These are phyloP conservation scores for Sebastes iracundus DNA, from an alignment of 2,797 vertebrate species.

Conservation along the genomic window DNA sequence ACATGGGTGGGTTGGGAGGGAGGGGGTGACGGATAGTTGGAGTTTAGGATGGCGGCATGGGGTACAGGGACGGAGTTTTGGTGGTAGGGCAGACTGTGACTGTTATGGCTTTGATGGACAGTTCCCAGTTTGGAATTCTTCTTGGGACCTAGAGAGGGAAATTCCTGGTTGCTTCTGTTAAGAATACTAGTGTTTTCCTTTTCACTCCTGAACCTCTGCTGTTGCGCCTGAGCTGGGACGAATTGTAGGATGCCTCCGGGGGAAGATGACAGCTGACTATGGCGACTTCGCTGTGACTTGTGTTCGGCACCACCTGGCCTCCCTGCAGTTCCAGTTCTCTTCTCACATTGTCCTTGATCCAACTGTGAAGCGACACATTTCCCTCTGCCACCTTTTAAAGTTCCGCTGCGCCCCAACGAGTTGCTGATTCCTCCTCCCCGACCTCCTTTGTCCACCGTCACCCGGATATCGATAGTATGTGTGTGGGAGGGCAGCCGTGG, in stretches of 20 bases:
- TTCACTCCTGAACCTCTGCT: slow-evolving; percentile 66
- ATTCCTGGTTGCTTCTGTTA: slow-evolving; percentile 62
- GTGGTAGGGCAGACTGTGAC: slow-evolving; percentile 77
- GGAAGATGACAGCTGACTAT: slow-evolving; percentile 72
- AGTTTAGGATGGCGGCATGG: slow-evolving; percentile 81
- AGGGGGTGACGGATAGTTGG: slow-evolving; percentile 72
- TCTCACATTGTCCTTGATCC: slow-evolving; percentile 79
- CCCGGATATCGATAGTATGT: slow-evolving; percentile 84
- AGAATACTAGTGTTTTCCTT: slow-evolving; percentile 69
- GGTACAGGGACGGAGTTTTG: slow-evolving; percentile 79
- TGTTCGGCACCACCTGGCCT: slow-evolving; percentile 59
- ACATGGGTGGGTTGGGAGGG: slow-evolving; percentile 68
- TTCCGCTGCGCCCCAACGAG: slow-evolving; percentile 73
- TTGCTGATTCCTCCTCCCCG: slow-evolving; percentile 68
- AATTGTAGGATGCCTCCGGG: slow-evolving; percentile 80
- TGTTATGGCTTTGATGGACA: slow-evolving; percentile 77
- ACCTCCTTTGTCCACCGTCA: slow-evolving; percentile 80
- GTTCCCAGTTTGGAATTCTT: slow-evolving; percentile 84
- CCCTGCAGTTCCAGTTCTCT: slow-evolving; percentile 63
- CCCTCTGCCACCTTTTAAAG: slow-evolving; percentile 65
- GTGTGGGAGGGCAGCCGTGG: slow-evolving; percentile 82
- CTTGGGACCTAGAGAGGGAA: slow-evolving; percentile 75
- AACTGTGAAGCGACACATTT: slow-evolving; percentile 76
- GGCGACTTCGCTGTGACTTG: slow-evolving; percentile 71
- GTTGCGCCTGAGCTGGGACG: slow-evolving; percentile 79